These are phyloP conservation scores for Ceraclea dissimilis DNA, from an alignment of 2,888 invertebrate species.

Conservation along the genomic window DNA sequence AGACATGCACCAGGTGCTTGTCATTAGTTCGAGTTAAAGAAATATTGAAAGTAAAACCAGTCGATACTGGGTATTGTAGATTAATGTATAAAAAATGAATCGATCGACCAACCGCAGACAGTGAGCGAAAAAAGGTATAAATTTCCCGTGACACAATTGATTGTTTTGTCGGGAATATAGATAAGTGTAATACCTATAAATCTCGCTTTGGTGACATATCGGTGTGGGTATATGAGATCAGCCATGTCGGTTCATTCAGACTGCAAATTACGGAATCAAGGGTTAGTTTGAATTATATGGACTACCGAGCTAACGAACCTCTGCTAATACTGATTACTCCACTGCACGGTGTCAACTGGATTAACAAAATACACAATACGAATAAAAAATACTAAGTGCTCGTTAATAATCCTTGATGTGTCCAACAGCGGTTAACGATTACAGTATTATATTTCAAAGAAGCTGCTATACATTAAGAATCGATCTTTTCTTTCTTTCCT, in stretches of 20 bases:
- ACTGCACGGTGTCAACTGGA: background rate
- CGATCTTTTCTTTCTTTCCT: too few species aligned
- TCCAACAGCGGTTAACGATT: too few species aligned
- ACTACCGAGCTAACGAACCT: background rate
- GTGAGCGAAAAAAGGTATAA: constrained; percentile 19
- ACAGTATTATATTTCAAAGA: too few species aligned
- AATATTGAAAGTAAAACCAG: too few species aligned
- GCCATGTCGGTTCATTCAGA: background rate
- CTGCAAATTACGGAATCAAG: constrained; percentile 1
- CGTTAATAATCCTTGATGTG: too few species aligned
- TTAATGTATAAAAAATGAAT: background rate
- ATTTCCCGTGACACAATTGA: constrained; percentile 23
- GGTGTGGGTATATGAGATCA: constrained; percentile 4
- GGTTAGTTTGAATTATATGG: background rate
- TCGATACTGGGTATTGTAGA: too few species aligned
- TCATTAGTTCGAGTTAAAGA: too few species aligned
- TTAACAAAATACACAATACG: background rate
- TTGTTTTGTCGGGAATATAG: constrained; percentile 21
- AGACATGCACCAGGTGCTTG: too few species aligned
- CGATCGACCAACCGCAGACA: constrained; percentile 20
- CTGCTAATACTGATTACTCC: background rate
- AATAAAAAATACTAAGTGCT: too few species aligned
- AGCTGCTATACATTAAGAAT: too few species aligned
- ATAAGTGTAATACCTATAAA: constrained; percentile 20
- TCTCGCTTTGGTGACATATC: constrained; percentile 18